Base-by-base conservation (phyloP, 1,140 invertebrate genomes). In the Drosophila nigromelanica region DNA sequence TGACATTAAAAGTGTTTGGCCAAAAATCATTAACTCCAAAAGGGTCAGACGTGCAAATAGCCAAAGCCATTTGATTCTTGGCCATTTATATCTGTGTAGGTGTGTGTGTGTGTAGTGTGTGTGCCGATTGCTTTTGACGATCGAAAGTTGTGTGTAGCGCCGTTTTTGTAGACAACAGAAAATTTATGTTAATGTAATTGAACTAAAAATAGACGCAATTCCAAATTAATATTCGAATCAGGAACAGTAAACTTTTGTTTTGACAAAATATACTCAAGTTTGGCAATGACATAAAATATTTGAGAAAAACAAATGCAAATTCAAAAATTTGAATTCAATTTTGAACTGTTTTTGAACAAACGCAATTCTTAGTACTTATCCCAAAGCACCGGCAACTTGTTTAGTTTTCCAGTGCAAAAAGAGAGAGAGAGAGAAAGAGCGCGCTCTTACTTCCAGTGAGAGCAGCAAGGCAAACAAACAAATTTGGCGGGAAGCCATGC, bases 1-100 rank as follows among this genome's bases (percentile, higher is more conserved):
- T 18, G 59, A 10, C 39, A 37, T 27, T 63, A 39, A 50, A 37
- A 61, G 48, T 73, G 62, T 58, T 78, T 80, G 82, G 82, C 75
- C 33, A 78, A 86, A 87, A 78, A 54, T 77, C 59, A 86, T 81
- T 81, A 61, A 55, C 66, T 67, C 58, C 70, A 86, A 86, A 77
- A 76, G 75, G 82, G 81, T 86, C 81, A 86, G 60, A 86, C 81
- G 82, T 86, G 82, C 71, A 30, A 73, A 73, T 73, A n/a, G 45
- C 74, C 56, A 79, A 71, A 66, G 50, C 39, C 48, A 58, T 27
- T 56, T 52, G 51, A 42, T 58, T 59, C 48, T 54, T 60, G 54
- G 71, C 71, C 40, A 55, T 66, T 39, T 75, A 58, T 58, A 67
- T 42, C 60, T 75, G 11, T 50, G 47, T 30, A 12, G 14, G 24